Conservation (phyloP, 2,888 invertebrate genomes). For the Acanthoscelides obtectus region DNA sequence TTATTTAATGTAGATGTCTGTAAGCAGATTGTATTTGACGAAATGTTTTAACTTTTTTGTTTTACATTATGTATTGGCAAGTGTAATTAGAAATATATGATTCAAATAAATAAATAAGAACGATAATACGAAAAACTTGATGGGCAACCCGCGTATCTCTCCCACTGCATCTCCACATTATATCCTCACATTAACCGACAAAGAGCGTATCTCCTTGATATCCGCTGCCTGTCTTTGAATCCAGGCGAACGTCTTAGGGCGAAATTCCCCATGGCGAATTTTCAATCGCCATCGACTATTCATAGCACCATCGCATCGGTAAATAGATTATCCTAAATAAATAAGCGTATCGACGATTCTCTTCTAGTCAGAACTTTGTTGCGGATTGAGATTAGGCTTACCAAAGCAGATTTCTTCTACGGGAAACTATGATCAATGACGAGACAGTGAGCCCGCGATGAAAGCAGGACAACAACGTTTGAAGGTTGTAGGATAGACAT, state of each 20-base stretch:
- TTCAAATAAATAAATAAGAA: too few species aligned
- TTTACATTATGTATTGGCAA: too few species aligned
- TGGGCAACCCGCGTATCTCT: neutral
- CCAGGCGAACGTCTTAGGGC: neutral
- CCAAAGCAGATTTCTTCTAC: neutral
- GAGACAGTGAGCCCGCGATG: too few species aligned
- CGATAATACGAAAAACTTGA: neutral
- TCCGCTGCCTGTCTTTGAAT: neutral
- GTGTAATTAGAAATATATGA: too few species aligned
- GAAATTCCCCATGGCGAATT: neutral
- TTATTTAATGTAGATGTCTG: too few species aligned
- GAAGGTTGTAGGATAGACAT: too few species aligned
- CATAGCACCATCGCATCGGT: neutral
- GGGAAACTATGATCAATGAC: neutral
- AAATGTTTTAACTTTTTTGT: too few species aligned
- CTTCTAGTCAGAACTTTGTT: neutral
- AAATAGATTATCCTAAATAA: neutral
- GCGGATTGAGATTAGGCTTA: neutral
- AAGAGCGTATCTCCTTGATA: neutral
- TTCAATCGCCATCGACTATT: neutral
- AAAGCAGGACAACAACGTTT: too few species aligned
- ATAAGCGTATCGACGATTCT: neutral
- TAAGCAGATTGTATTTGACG: too few species aligned
- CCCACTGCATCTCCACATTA: neutral
- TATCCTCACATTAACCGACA: neutral